These are phyloP conservation scores for Cladopsammia gracilis DNA, from an alignment of 64 coral and sea anemone species.

Conservation along the genomic window DNA sequence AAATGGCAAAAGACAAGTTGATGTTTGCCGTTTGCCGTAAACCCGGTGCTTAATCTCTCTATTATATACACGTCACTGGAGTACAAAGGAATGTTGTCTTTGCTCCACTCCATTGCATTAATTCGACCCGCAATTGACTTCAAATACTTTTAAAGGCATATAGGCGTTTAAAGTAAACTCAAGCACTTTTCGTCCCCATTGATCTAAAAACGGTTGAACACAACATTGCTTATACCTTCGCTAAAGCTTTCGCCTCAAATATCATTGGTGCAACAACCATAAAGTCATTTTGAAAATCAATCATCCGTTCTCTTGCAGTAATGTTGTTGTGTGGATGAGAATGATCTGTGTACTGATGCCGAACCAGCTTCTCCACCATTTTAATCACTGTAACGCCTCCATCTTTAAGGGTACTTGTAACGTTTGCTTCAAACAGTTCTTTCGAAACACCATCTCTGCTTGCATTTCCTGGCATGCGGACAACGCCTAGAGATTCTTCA, in stretches of 20 bases:
- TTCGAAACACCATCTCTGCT: not conserved
- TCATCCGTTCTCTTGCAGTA: not conserved
- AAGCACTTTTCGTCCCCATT: not conserved
- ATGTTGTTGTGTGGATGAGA: not conserved
- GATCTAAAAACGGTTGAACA: not conserved
- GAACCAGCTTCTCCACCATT: not conserved
- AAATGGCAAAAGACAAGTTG: too few relatives aligned
- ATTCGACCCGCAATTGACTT: too few relatives aligned
- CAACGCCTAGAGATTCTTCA: not conserved
- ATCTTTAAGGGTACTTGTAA: not conserved
- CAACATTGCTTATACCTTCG: not conserved
- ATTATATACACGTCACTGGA: too few relatives aligned
- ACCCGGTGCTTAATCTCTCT: too few relatives aligned
- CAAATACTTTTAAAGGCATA: too few relatives aligned
- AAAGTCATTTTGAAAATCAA: conserved; percentile 11
- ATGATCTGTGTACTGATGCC: not conserved
- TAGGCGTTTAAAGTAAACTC: too few relatives aligned
- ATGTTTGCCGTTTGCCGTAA: too few relatives aligned
- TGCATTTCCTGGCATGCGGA: not conserved
- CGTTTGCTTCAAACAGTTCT: not conserved
- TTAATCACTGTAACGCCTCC: not conserved
- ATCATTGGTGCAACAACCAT: not conserved
- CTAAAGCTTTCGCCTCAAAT: not conserved
- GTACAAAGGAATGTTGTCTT: too few relatives aligned
- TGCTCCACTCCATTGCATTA: too few relatives aligned